Conservation (phyloP, 2,113 vertebrate genomes). For the Poeciliopsis occidentalis region DNA sequence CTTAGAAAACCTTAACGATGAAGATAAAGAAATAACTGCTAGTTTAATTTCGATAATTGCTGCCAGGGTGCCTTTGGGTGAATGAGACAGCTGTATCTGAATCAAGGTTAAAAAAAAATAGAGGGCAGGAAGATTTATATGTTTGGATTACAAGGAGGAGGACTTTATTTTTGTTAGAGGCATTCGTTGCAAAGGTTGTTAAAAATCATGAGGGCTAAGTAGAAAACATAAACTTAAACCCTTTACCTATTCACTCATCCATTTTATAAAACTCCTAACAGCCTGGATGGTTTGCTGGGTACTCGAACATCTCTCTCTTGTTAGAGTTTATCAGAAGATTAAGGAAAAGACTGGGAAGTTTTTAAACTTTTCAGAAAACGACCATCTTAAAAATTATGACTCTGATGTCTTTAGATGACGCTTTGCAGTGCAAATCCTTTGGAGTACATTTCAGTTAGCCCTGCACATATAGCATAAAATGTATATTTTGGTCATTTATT, state of each 20-base stretch:
- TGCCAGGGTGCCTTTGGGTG: neutral
- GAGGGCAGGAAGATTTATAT: neutral
- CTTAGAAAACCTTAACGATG: neutral
- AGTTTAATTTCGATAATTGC: neutral
- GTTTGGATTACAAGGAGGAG: neutral
- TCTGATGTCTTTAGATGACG: no score
- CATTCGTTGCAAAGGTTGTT: neutral
- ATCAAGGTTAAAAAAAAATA: neutral
- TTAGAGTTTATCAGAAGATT: no score
- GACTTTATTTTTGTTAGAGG: neutral
- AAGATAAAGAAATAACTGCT: neutral
- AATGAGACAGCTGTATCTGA: neutral
- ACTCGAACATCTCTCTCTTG: no score
- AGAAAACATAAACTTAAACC: no score
- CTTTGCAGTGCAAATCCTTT: no score
- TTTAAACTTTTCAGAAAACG: no score
- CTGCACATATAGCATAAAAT: no score
- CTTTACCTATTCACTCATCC: no score
- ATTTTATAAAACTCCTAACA: neutral
- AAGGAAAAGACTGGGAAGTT: no score
- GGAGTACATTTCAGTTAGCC: no score
- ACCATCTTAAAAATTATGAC: no score
- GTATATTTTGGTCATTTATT: no score
- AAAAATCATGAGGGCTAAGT: neutral
- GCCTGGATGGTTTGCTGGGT: neutral